phyloP scores from a whole-genome alignment of 1,140 invertebrate species.

The Helicorthomorpha holstii region DNA sequence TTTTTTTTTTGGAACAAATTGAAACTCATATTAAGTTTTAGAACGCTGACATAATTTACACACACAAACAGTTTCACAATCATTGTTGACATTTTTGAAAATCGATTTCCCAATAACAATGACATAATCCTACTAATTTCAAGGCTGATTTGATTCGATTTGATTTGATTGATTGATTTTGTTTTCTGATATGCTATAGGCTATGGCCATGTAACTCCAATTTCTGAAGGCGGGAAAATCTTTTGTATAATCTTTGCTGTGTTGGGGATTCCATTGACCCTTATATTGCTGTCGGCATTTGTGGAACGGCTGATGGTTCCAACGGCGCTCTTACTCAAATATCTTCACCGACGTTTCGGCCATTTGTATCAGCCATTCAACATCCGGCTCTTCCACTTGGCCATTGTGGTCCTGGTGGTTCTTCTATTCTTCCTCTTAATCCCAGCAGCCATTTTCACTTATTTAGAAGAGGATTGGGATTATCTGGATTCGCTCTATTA shows the following conservation, averaged over 20 bases:
- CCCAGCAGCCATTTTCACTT: constrained; percentile 52
- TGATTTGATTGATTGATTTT: not conserved
- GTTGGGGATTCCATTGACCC: constrained; percentile 61
- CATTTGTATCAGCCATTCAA: constrained; percentile 49
- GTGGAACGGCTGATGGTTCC: constrained; percentile 60
- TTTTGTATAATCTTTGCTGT: constrained; percentile 71
- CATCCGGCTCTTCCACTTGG: constrained; percentile 54
- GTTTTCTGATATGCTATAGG: constrained; percentile 32
- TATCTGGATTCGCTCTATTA: constrained; percentile 71
- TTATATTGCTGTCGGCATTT: constrained; percentile 57
- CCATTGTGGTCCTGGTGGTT: constrained; percentile 37
- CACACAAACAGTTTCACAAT: no score
- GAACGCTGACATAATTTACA: no score
- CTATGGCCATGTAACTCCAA: constrained; percentile 69
- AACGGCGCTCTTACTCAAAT: constrained; percentile 36
- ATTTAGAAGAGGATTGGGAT: constrained; percentile 60
- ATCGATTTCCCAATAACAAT: no score
- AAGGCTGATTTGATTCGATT: no score
- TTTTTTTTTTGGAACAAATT: no score
- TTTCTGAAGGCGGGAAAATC: constrained; percentile 60
- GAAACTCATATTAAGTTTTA: no score
- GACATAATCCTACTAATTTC: no score
- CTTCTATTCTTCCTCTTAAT: constrained; percentile 44
- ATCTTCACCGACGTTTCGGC: constrained; percentile 39
- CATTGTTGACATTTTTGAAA: no score